Evolutionary conservation across 2,888 invertebrate genomes (phyloP).

Genomic region (Sphaeridia pumilis): DNA sequence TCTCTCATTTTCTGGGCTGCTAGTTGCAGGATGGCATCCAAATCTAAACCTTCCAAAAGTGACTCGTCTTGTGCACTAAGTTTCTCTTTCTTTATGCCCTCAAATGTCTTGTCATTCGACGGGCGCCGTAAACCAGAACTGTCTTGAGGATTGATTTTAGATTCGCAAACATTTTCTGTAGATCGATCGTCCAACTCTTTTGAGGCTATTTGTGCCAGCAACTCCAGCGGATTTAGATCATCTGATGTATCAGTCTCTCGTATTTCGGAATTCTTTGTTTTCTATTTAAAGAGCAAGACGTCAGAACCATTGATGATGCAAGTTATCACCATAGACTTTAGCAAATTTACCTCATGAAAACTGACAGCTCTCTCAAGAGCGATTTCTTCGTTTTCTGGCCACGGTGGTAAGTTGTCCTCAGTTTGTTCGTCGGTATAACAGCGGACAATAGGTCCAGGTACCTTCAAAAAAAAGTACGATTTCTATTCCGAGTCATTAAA

Average conservation of each 20-base stretch:
- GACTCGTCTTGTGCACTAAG: slow-evolving; percentile 2
- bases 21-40: slow-evolving; percentile 10
- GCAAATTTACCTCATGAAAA: not conserved
- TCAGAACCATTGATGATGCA: not conserved
- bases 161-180: not conserved
- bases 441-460: slow-evolving; percentile 12
- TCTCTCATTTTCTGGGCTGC: slow-evolving; percentile 15
- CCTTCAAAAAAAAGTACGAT: not conserved
- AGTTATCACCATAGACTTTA: not conserved
- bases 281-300: too few species aligned
- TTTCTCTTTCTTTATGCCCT: slow-evolving; percentile 3
- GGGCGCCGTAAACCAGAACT: not conserved
- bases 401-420: slow-evolving; percentile 5
- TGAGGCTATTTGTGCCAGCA: slow-evolving; percentile 11
- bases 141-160: not conserved
- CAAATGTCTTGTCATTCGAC: slow-evolving; percentile 3
- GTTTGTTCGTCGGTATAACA: slow-evolving; percentile 8
- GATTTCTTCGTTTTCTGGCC: slow-evolving; percentile 7
- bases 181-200: not conserved
- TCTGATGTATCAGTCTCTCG: not conserved
- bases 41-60: slow-evolving; percentile 13
- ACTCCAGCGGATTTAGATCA: not conserved
- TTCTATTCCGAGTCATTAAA: not conserved
- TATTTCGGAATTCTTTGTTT: not conserved
- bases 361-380: not conserved